Percentiles rank a stretch among this genome's conserved stretches.
Evolutionary conservation across 2,797 vertebrate species (phyloP).

Genomic region (Balearica regulorum): DNA sequence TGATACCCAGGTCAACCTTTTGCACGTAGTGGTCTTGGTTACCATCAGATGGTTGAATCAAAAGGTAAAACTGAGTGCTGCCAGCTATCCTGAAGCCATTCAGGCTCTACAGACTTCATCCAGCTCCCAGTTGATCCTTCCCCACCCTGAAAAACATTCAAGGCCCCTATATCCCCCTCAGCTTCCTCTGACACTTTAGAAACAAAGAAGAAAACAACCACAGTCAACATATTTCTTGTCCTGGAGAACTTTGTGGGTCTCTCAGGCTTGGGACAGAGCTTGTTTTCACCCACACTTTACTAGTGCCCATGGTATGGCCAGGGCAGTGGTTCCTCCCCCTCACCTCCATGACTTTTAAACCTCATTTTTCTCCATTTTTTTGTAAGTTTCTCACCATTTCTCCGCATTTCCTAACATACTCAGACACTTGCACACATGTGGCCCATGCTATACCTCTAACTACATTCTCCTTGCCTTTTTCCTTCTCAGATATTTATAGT

Average conservation of each 20-base stretch:
- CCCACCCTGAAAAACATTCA: not conserved
- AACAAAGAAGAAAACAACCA: not conserved
- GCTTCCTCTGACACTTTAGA: not conserved
- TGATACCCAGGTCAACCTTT: not conserved
- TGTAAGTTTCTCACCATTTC: not conserved
- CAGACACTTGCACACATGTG: rapidly evolving
- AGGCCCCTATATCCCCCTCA: not conserved
- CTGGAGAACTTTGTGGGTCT: not conserved
- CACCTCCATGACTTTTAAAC: not conserved
- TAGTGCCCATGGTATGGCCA: not conserved
- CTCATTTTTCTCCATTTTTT: not conserved
- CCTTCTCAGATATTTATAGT: not conserved
- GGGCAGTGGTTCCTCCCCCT: not conserved
- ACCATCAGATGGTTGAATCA: not conserved
- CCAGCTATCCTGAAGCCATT: not conserved
- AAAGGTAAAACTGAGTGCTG: not conserved
- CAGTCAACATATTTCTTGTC: not conserved
- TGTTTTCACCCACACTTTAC: not conserved
- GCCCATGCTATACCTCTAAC: not conserved
- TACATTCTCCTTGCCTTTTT: not conserved
- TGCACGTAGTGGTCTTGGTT: not conserved
- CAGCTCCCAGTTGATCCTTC: not conserved
- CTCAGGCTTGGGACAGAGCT: not conserved
- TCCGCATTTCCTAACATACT: not conserved
- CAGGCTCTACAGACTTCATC: not conserved